Evolutionary conservation across 2,888 invertebrate genomes (phyloP), one percentile per base, ranked within the genome.

Genomic region (Hypercompe scribonia): DNA sequence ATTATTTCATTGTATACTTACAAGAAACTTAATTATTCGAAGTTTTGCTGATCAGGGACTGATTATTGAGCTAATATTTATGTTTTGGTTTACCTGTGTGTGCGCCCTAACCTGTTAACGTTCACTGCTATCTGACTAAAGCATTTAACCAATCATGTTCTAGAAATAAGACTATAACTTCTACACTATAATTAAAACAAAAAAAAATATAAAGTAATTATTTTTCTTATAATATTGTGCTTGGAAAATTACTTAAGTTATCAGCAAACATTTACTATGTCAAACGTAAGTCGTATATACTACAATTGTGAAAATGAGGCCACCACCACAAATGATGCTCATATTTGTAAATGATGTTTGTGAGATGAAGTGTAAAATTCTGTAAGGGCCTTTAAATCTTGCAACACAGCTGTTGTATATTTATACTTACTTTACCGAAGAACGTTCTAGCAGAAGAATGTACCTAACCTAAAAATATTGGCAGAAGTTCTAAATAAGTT

Each of bases 191-290:
- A 39, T 18, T 61, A 18, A 18, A 15, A 28, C 18, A 61, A 31
- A n/a, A 54, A 54, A 33, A 39, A 64, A 64, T 64, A 11, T 24
- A 34, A 42, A 39, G 5, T 8, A 1, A 11, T 54, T 54, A 11
- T 7, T 39, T 2, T 39, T 11, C 42, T n/a, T 50, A 34, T n/a
- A 50, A 18, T 24, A 31, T 36, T 54, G 13, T 72, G 34, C 72
- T 72, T 74, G 21, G 63, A 61, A 77, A 79, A 72, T 76, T 71
- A 50, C 66, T 71, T 64, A n/a, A 18, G 31, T 61, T 65, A 77
- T 77, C 77, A 79, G 77, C 54, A n/a, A 33, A 69, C 73, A 79
- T 77, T 76, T 81, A 71, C 68, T 76, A 68, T 73, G 72, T 80
- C 42, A 78, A 72, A 80, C 64, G 70, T 81, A 76, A 70, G 50